phyloP scores from a whole-genome alignment of 2,888 invertebrate species.

The Didymodactylos carnosus region DNA sequence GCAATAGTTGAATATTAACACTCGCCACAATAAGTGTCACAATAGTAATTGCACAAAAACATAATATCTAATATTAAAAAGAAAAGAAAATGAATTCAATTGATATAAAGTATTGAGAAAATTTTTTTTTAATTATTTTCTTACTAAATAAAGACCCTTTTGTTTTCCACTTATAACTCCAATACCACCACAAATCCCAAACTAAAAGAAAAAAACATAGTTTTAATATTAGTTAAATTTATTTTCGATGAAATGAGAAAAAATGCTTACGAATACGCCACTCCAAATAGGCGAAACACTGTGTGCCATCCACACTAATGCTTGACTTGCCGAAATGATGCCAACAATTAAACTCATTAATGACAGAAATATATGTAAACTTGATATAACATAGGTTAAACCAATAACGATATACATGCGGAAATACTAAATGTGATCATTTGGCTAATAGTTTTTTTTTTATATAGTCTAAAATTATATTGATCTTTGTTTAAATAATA shows the following conservation, averaged over 20 bases:
- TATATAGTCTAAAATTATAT: too few relatives aligned
- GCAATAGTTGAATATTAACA: conserved; percentile 34
- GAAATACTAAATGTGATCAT: too few relatives aligned
- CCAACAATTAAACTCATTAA: conserved; percentile 2
- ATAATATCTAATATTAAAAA: conserved; percentile 30
- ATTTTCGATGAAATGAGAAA: background rate
- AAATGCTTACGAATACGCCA: conserved; percentile 3
- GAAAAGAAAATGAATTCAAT: background rate
- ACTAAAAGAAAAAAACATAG: conserved; percentile 21
- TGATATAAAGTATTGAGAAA: background rate
- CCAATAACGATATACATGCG: background rate
- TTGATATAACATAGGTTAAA: background rate
- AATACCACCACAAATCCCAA: conserved; percentile 28
- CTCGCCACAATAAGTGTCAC: conserved; percentile 33
- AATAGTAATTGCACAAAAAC: conserved; percentile 33
- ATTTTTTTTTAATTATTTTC: background rate
- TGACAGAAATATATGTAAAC: background rate
- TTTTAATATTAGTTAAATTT: too few relatives aligned
- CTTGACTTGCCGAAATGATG: background rate
- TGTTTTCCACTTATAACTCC: conserved; percentile 27
- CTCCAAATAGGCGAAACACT: conserved; percentile 9
- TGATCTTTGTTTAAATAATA: too few relatives aligned
- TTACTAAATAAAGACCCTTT: conserved; percentile 32
- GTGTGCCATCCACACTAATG: conserved; percentile 11
- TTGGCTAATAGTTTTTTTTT: too few relatives aligned